Evolutionary conservation across 2,113 vertebrate species (phyloP), one percentile per base, ranked within the genome.

Genomic region (Sminthopsis crassicaudata): DNA sequence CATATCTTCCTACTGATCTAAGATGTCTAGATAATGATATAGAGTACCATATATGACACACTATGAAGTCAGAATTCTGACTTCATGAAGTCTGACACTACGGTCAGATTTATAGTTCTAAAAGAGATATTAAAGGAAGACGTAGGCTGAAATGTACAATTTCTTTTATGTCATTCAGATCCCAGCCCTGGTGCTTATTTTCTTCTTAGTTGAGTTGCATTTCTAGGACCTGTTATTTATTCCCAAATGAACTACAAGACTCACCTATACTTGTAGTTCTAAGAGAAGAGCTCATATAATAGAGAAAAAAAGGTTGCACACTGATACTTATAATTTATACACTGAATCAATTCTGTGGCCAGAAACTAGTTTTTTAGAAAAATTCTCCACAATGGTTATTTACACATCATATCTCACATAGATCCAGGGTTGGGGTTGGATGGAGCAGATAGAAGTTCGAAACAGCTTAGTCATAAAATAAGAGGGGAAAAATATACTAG

Each of bases 381-480:
- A 90, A 16, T 16, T 19, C 30, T 19, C n/a, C 48, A 7, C 0
- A 6, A 8, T 92, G 67, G 8, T 46, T 57, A 53, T 27, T 16
- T 76, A n/a, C 1, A 51, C 36, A 76, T 16, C 60, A 76, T 76
- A 36, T 12, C 60, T 67, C 30, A 36, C 30, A 76, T 42, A 76
- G 67, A 76, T 16, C 42, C 67, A 42, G 42, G n/a, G n/a, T 90
- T 30, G 52, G 91, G 53, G 36, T 93, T 92, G 92, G 89, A 89
- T 23, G n/a, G 55, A 42, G 23, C 88, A 26, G 53, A n/a, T 2
- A 55, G 90, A 53, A 30, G 53, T 84, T 57, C 46, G 89, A 91
- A 76, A 48, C 1, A 6, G 42, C 2, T 53, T 76, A 54, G 27
- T 27, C 48, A 19, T 8, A 19, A 27, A 30, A 50, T 48, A 0